phyloP scores from a whole-genome alignment of 1,140 invertebrate genomes.

The Heliconius nattereri region DNA sequence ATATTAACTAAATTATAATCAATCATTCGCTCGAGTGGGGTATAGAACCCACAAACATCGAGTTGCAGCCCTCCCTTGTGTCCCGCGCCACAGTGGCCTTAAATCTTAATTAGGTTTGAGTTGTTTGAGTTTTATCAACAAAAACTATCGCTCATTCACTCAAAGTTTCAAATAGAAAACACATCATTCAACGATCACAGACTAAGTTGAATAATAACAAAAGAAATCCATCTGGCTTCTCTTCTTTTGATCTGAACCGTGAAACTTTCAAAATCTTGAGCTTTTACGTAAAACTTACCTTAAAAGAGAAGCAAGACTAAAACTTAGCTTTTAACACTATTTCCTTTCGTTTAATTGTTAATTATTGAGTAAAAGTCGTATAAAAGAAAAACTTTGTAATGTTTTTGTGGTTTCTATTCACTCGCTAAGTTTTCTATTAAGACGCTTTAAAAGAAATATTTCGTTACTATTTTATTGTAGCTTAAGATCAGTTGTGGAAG shows the following conservation, averaged over 20 bases:
- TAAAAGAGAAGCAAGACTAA: neutral
- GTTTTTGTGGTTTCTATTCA: neutral
- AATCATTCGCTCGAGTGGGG: too few relatives aligned
- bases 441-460: neutral
- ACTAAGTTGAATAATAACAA: neutral
- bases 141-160: neutral
- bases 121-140: neutral
- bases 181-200: neutral
- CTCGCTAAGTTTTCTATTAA: neutral
- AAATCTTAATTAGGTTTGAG: neutral
- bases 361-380: conserved; percentile 15
- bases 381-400: neutral
- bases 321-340: conserved; percentile 23
- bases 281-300: conserved; percentile 4
- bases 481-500: too few relatives aligned
- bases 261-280: neutral
- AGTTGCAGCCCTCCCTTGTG: too few relatives aligned
- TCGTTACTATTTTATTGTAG: too few relatives aligned
- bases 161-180: conserved; percentile 5
- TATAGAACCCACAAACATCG: too few relatives aligned
- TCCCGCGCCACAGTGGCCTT: too few relatives aligned
- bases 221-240: conserved; percentile 10
- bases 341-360: conserved; percentile 12
- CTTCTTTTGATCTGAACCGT: conserved; percentile 8
- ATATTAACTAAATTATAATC: too few relatives aligned